Evolutionary conservation across 1,140 invertebrate genomes (phyloP), one percentile per base, ranked within the genome.

Genomic region (Brachionus plicatilis): DNA sequence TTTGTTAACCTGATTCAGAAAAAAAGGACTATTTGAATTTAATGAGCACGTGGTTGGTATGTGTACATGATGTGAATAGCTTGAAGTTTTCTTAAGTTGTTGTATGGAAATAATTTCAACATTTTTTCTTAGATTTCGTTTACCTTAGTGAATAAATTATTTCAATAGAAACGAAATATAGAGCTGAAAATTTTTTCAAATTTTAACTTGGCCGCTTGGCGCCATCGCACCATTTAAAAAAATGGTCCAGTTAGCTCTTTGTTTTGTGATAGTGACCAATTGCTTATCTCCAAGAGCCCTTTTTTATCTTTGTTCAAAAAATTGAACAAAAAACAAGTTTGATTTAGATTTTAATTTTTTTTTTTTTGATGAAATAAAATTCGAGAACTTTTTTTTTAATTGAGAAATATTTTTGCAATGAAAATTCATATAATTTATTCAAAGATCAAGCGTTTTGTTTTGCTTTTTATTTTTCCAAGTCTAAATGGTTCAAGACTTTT

Each of bases 61-160:
- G 11, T 68, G 27, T 68, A 68, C n/a, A 68, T 37, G 33, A 12
- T 29, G 33, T n/a, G 17, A 72, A 72, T 33, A 29, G 24, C 24
- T 68, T 68, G 0, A 33, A 68, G 27, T 29, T 68, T 68, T 37
- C 33, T 29, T 5, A 37, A 29, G 8, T n/a, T 72, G 29, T 14
- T 33, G 9, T 65, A 24, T 33, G 33, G 11, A 33, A 12, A n/a
- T 72, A 41, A 37, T 72, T 41, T 72, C 33, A 41, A 72, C 12
- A 41, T 41, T 72, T 72, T 41, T 43, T 72, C 9, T 41, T 20
- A 14, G 2, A 17, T 56, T 56, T n/a, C 2, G 12, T 72, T 72
- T 72, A 72, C 68, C 68, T 72, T 37, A 72, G n/a, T 41, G 68
- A 72, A 72, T 72, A 72, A 72, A 72, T 72, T 72, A 72, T 72